phyloP scores from a whole-genome alignment of 1,140 invertebrate species.

The Bombus cullumanus region DNA sequence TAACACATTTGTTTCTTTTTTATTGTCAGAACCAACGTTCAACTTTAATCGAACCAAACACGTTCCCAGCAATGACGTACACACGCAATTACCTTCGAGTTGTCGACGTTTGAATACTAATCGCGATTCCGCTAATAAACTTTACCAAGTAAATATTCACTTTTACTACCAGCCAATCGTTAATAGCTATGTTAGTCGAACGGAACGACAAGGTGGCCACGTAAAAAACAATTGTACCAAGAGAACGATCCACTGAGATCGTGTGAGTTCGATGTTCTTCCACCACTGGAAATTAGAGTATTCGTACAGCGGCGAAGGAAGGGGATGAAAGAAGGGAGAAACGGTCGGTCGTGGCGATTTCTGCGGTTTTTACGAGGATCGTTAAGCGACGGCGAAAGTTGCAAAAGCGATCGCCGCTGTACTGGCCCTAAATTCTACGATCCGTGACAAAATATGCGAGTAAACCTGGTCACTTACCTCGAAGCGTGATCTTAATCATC shows the following conservation, averaged over 20 bases:
- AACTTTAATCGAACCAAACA: not conserved
- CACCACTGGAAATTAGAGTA: not conserved
- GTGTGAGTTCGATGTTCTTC: not conserved
- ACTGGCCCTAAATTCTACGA: slow-evolving; percentile 18
- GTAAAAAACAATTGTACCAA: not conserved
- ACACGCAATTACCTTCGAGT: not conserved
- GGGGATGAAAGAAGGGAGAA: not conserved
- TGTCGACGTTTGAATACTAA: not conserved
- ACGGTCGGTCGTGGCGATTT: slow-evolving; percentile 11
- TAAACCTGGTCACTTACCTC: not conserved
- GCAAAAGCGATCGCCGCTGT: not conserved
- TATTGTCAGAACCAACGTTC: not conserved
- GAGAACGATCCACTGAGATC: not conserved
- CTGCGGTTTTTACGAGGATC: slow-evolving; percentile 2
- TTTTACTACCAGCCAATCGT: not conserved
- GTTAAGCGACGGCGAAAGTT: slow-evolving; percentile 49
- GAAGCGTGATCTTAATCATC: not conserved
- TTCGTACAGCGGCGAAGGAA: not conserved
- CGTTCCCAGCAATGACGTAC: not conserved
- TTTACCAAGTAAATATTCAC: not conserved
- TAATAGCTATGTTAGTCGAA: not conserved
- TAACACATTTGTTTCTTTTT: no score
- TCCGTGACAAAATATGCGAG: slow-evolving; percentile 54
- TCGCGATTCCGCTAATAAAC: not conserved
- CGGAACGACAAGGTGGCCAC: not conserved